These are phyloP conservation scores for Ectropis crepuscularia DNA, from an alignment of 2,888 invertebrate genomes.

Conservation along the genomic window DNA sequence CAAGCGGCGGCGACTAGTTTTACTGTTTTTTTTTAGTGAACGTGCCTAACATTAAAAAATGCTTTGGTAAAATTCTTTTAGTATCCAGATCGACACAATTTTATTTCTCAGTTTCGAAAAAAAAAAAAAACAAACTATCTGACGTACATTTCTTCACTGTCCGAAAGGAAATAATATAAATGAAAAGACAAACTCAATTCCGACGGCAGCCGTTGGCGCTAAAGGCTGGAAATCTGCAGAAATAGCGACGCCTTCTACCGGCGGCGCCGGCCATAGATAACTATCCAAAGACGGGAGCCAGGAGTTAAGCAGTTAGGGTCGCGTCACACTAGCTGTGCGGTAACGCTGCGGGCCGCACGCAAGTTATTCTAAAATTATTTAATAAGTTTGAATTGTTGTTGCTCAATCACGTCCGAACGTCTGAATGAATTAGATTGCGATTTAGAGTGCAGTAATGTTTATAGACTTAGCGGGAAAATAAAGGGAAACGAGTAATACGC, in stretches of 20 bases:
- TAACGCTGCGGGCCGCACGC: neutral
- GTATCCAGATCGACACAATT: no score
- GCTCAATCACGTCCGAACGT: no score
- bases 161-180: neutral
- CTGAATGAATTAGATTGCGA: no score
- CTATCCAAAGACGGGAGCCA: conserved; percentile 16
- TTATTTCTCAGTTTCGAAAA: no score
- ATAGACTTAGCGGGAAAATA: no score
- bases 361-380: neutral
- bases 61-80: no score
- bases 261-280: conserved; percentile 15
- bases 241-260: conserved; percentile 8
- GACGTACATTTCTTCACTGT: neutral
- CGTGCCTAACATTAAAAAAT: no score
- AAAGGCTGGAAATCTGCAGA: conserved; percentile 16
- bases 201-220: neutral
- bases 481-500: no score
- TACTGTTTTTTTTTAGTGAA: no score
- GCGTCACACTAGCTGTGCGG: neutral
- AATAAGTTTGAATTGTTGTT: neutral
- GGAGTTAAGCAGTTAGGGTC: conserved; percentile 7
- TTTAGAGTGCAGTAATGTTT: no score
- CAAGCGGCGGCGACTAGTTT: no score
- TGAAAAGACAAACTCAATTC: neutral
- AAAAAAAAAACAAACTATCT: no score